Evolutionary conservation across 1,140 invertebrate species (phyloP).

Genomic region (Conopomorpha cramerella): DNA sequence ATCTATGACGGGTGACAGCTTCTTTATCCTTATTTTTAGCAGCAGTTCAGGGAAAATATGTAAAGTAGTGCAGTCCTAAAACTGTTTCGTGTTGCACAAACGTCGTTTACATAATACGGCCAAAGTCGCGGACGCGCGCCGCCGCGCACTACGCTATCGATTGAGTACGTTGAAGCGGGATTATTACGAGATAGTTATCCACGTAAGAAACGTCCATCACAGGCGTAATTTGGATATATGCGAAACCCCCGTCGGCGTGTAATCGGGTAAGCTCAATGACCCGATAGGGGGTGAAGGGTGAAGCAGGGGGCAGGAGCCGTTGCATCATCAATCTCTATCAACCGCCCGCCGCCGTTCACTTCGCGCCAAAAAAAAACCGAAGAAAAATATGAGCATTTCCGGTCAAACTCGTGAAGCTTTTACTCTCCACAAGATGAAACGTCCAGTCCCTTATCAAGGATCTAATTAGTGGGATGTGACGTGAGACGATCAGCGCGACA

Average conservation of each 20-base stretch:
- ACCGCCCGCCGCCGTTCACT: conserved; percentile 12
- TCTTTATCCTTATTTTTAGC: too few relatives aligned
- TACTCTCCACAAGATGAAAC: background rate
- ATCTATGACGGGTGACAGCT: too few relatives aligned
- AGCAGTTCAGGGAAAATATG: too few relatives aligned
- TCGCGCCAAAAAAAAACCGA: conserved; percentile 21
- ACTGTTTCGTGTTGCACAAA: too few relatives aligned
- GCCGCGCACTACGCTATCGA: background rate
- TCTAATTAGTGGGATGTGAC: background rate
- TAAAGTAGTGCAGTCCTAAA: conserved; percentile 3
- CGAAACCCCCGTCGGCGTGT: conserved; percentile 28
- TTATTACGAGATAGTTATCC: conserved; percentile 26
- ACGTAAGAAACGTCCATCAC: conserved; percentile 48
- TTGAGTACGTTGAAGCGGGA: conserved; percentile 12
- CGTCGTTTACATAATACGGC: background rate
- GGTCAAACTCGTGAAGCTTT: conserved; percentile 12
- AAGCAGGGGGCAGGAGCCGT: conserved; percentile 10
- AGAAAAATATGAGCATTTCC: conserved; percentile 30
- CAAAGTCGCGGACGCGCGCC: background rate
- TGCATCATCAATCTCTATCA: conserved; percentile 47
- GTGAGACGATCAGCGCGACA: conserved; percentile 3
- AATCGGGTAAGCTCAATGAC: conserved; percentile 37
- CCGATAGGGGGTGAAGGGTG: conserved; percentile 10
- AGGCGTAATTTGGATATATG: conserved; percentile 53
- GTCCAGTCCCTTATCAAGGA: background rate